Base-by-base conservation (phyloP, 1,140 invertebrate species). In the Drepana arcuata region DNA sequence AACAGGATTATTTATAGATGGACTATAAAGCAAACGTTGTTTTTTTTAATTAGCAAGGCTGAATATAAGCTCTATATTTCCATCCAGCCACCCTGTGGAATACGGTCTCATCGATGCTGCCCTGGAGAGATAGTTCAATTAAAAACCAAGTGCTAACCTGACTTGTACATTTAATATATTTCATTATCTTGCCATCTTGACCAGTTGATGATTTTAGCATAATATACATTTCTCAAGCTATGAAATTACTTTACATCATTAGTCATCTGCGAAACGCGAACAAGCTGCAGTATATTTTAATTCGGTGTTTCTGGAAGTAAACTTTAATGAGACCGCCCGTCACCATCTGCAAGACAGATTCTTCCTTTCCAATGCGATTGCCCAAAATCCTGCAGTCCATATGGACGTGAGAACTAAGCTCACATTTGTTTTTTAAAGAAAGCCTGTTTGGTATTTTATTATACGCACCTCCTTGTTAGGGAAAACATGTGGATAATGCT, bases 271-370 rank as follows among this genome's bases (percentile, higher is more conserved):
- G n/a, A n/a, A n/a, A n/a, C n/a, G n/a, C 18, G 34, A 37, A 43
- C 10, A 33, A 37, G 36, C 15, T 33, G 12, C 31, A 36, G 23
- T 27, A 32, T 14, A 44, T 48, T n/a, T 47, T 16, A 44, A 34
- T 46, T 39, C 24, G 46, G 54, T 49, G 55, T 66, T 64, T 58
- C 57, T 70, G 66, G 62, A 64, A 63, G 57, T 46, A 59, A 51
- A 42, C 54, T 66, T 66, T 53, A 53, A 59, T 56, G 38, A 30
- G 28, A 37, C 59, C 56, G 62, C 46, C 36, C 42, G 48, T 48
- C 60, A 41, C 66, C 74, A 79, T 74, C 62, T 79, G 74, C 67
- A 63, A 45, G 36, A 48, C 74, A 75, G 65, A 75, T 72, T 63
- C 61, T 51, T 46, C 40, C 43, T 47, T 37, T 44, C 44, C 53